phyloP scores from a whole-genome alignment of 2,113 vertebrate genomes.

The Phaethon lepturus region DNA sequence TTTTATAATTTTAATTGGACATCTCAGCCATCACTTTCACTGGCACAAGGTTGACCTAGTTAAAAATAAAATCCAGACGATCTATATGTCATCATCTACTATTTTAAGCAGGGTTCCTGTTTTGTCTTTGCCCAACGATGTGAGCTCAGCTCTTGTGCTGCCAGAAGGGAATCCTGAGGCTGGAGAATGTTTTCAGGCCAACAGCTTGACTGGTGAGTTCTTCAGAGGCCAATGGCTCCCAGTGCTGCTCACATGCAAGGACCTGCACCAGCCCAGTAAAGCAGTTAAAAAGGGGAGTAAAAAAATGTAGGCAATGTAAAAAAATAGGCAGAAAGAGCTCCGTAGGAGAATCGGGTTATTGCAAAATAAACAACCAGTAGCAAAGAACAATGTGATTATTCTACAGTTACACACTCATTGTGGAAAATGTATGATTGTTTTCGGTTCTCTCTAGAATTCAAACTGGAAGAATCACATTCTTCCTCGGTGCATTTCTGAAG shows the following conservation, averaged over 20 bases:
- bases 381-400: background rate
- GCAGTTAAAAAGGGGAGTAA: background rate
- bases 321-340: background rate
- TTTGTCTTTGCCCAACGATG: background rate
- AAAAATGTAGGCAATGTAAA: background rate
- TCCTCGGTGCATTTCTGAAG: background rate
- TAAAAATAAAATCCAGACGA: constrained; percentile 12
- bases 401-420: background rate
- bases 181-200: background rate
- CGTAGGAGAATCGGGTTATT: background rate
- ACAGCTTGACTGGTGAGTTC: background rate
- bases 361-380: background rate
- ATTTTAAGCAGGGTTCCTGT: background rate
- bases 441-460: background rate
- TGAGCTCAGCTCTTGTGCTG: background rate
- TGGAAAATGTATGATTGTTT: background rate
- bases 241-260: background rate
- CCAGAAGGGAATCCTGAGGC: background rate
- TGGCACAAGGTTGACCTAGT: background rate
- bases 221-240: background rate
- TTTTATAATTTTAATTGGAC: background rate
- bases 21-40: background rate
- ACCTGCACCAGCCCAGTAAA: background rate
- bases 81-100: background rate
- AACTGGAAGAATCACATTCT: background rate